These are phyloP conservation scores for Regulus satrapa DNA, from an alignment of 2,113 vertebrate genomes.

Conservation along the genomic window DNA sequence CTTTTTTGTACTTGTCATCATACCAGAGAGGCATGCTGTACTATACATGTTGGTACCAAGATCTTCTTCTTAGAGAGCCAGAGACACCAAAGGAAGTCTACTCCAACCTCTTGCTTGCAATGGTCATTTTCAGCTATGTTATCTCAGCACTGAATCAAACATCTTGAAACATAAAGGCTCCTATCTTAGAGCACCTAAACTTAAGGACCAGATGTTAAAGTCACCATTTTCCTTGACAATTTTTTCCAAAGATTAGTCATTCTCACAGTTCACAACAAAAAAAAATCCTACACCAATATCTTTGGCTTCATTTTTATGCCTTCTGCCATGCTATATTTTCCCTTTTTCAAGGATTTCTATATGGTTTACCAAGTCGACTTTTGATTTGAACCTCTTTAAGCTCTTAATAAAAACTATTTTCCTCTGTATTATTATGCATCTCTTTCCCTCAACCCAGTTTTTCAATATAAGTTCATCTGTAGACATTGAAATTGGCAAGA, in stretches of 20 bases:
- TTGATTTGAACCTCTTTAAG: background rate
- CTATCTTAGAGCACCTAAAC: background rate
- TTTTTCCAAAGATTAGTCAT: background rate
- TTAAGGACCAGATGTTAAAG: background rate
- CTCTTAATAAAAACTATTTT: background rate
- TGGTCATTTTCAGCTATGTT: background rate
- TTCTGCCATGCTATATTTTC: background rate
- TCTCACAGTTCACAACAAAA: background rate
- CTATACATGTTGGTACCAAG: background rate
- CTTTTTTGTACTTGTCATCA: background rate
- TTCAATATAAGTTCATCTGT: background rate
- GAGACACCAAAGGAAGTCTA: background rate
- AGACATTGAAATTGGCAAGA: background rate
- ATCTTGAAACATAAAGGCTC: background rate
- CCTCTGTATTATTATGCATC: background rate
- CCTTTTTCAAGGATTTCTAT: background rate
- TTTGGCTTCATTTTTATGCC: background rate
- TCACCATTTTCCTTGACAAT: background rate
- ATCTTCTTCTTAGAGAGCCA: background rate
- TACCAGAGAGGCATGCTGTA: background rate
- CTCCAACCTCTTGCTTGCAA: background rate
- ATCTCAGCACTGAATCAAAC: background rate
- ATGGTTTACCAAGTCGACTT: background rate
- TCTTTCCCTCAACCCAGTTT: background rate
- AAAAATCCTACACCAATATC: fast-evolving